Percentiles rank a stretch among this genome's conserved stretches.
Evolutionary conservation across 2,113 vertebrate genomes (phyloP).

Genomic region (Rhizomys pruinosus): DNA sequence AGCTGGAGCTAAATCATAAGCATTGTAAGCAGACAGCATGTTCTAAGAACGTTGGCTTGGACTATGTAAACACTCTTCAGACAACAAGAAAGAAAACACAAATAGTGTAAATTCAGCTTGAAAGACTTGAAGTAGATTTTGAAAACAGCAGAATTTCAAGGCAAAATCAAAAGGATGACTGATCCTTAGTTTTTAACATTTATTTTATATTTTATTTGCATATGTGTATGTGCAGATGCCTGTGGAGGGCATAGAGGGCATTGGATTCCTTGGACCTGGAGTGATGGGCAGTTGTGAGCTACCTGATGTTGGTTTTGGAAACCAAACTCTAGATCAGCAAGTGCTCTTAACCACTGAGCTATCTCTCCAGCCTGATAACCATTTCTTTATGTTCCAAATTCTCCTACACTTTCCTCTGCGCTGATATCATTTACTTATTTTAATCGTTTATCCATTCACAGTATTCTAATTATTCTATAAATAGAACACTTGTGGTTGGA

Average conservation of each 20-base stretch:
- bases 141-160: background rate
- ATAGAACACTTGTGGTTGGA: background rate
- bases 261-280: background rate
- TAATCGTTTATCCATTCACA: background rate
- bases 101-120: background rate
- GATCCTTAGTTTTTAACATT: background rate
- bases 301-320: background rate
- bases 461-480: background rate
- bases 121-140: background rate
- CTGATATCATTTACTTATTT: slow-evolving; percentile 2
- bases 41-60: slow-evolving; percentile 48
- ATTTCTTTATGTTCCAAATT: background rate
- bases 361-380: background rate
- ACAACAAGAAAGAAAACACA: slow-evolving; percentile 24
- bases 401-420: background rate
- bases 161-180: background rate
- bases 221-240: background rate
- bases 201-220: background rate
- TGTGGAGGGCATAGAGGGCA: background rate
- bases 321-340: background rate
- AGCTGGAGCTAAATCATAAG: slow-evolving; percentile 40
- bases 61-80: slow-evolving; percentile 38
- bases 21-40: slow-evolving; percentile 58
- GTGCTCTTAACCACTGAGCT: background rate
- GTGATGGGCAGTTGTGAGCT: background rate